These are phyloP conservation scores for Coturnix japonica DNA, from an alignment of 2,113 vertebrate species.

Conservation along the genomic window DNA sequence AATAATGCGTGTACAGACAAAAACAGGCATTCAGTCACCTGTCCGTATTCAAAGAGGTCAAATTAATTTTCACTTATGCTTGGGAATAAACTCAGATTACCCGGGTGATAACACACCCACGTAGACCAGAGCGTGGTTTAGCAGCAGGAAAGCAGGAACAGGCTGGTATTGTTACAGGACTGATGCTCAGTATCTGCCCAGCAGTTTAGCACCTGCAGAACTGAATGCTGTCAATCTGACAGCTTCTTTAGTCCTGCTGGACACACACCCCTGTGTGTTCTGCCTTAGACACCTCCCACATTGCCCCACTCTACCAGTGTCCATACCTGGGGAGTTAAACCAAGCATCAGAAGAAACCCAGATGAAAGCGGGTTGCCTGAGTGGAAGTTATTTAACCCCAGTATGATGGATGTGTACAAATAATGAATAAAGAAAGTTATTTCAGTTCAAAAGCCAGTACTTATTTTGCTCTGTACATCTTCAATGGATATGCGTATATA, in stretches of 20 bases:
- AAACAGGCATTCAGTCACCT: neutral
- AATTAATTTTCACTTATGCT: neutral
- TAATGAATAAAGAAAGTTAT: neutral
- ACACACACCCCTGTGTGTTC: neutral
- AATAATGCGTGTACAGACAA: neutral
- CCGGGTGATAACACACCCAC: neutral
- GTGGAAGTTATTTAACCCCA: neutral
- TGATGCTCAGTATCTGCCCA: neutral
- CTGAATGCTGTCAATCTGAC: neutral
- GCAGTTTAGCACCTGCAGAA: neutral
- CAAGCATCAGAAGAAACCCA: neutral
- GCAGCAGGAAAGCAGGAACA: neutral
- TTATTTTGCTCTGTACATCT: neutral
- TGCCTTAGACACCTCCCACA: neutral
- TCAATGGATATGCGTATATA: neutral
- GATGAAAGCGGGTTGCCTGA: rapidly evolving
- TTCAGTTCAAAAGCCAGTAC: neutral
- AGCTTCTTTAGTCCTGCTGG: rapidly evolving
- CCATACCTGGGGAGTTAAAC: neutral
- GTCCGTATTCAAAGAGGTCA: neutral
- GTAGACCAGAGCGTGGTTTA: neutral
- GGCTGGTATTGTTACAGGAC: neutral
- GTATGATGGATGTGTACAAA: neutral
- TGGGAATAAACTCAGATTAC: neutral
- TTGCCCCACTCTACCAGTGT: neutral